A percentile compares a stretch with the other conserved stretches of the same genome.
phyloP scores from a whole-genome alignment of 2,113 vertebrate species.

The Apteryx owenii region DNA sequence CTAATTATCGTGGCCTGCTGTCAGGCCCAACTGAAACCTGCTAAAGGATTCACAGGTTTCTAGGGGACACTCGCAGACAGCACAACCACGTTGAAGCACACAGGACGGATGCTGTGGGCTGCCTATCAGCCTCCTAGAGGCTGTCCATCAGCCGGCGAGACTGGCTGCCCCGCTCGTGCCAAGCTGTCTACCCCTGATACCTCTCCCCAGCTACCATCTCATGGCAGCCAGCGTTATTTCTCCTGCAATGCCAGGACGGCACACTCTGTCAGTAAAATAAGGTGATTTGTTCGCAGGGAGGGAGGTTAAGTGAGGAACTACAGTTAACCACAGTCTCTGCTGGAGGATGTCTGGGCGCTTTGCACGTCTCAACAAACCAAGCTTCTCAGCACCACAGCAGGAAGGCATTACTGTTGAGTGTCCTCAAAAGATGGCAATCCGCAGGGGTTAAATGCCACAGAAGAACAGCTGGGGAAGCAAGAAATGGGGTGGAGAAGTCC shows the following conservation, averaged over 20 bases:
- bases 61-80: neutral
- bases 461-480: neutral
- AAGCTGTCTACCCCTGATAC: too few species aligned
- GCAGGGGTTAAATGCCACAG: neutral
- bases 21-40: neutral
- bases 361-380: neutral
- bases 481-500: neutral
- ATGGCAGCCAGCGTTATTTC: neutral
- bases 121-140: too few species aligned
- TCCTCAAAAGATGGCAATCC: too few species aligned
- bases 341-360: neutral
- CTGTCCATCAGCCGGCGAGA: too few species aligned
- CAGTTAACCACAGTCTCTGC: neutral
- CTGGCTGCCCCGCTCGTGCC: too few species aligned
- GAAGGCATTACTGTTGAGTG: too few species aligned
- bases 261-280: neutral
- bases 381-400: neutral
- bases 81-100: neutral
- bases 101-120: too few species aligned
- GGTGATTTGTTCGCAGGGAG: neutral
- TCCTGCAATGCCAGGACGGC: neutral
- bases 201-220: neutral
- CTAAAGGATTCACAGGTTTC: neutral
- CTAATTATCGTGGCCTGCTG: constrained; percentile 33
- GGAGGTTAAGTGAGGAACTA: neutral